Percentiles rank a stretch among this genome's conserved stretches.
Conservation (phyloP, 2,797 vertebrate genomes). For the Acanthopagrus latus region DNA sequence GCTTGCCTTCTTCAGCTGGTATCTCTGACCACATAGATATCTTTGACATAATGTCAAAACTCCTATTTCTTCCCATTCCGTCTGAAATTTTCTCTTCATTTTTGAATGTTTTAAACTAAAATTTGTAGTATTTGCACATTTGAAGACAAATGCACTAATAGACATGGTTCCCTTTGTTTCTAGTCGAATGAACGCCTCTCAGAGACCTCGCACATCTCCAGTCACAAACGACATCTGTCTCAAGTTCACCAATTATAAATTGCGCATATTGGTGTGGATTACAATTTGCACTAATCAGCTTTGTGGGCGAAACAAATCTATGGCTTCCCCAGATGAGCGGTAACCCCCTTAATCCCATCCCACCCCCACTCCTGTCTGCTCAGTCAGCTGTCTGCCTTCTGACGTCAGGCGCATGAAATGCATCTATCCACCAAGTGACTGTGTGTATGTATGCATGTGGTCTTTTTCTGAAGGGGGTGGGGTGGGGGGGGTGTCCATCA, state of each 20-base stretch:
- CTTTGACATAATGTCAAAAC: no score
- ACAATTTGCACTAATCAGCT: conserved; percentile 50
- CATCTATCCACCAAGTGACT: conserved; percentile 56
- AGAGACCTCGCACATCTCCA: background rate
- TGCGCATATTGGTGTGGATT: conserved; percentile 49
- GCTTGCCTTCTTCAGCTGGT: no score
- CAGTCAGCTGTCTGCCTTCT: conserved; percentile 66
- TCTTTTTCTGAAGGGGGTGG: conserved; percentile 1
- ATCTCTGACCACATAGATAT: no score
- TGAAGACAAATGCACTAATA: background rate
- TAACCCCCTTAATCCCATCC: conserved; percentile 53
- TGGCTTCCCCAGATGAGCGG: conserved; percentile 56
- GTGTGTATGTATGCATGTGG: conserved; percentile 20
- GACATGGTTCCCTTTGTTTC: background rate
- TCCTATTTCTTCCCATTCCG: no score
- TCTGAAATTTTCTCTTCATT: no score
- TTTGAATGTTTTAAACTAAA: no score
- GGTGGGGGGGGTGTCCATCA: conserved; percentile 21
- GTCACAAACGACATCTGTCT: conserved; percentile 1
- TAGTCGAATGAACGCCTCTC: background rate
- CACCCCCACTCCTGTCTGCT: conserved; percentile 42
- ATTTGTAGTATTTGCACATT: no score
- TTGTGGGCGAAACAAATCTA: conserved; percentile 52
- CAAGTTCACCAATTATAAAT: conserved; percentile 31
- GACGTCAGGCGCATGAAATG: conserved; percentile 67